Conservation (phyloP, 2,113 vertebrate species). For the Myrmecobius fasciatus region DNA sequence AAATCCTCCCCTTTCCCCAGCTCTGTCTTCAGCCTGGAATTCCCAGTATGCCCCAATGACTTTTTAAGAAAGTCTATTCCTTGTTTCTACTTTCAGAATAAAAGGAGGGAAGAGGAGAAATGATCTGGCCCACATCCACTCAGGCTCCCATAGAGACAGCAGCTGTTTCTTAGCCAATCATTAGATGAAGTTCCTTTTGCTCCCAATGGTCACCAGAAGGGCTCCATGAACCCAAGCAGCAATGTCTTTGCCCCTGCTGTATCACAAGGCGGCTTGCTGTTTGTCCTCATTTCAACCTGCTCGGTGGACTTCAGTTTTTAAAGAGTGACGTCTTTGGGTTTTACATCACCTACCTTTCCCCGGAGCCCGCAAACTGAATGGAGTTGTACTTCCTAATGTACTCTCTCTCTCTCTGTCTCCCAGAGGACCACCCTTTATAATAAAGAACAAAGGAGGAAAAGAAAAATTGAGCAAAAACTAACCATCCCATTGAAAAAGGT, state of each 20-base stretch:
- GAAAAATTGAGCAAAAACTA: background rate
- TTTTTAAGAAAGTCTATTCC: background rate
- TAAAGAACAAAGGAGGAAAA: background rate
- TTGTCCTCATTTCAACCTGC: slow-evolving; percentile 1
- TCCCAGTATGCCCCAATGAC: background rate
- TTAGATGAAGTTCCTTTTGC: background rate
- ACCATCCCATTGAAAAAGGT: background rate
- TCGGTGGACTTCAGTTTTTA: background rate
- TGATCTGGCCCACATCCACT: background rate
- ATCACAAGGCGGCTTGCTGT: background rate
- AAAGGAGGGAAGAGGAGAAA: background rate
- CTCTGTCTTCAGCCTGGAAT: background rate
- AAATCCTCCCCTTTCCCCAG: background rate
- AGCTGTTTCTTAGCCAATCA: background rate
- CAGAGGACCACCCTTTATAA: background rate
- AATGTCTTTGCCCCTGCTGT: background rate
- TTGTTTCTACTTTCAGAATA: background rate
- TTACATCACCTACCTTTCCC: background rate
- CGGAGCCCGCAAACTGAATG: background rate
- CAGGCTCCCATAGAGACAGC: background rate
- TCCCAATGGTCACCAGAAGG: background rate
- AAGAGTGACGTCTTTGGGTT: background rate
- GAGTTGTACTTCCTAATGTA: background rate
- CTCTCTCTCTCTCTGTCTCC: background rate
- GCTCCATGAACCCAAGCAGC: background rate